Conservation (phyloP, 1,140 invertebrate species). For the Cyclargus thomasi region DNA sequence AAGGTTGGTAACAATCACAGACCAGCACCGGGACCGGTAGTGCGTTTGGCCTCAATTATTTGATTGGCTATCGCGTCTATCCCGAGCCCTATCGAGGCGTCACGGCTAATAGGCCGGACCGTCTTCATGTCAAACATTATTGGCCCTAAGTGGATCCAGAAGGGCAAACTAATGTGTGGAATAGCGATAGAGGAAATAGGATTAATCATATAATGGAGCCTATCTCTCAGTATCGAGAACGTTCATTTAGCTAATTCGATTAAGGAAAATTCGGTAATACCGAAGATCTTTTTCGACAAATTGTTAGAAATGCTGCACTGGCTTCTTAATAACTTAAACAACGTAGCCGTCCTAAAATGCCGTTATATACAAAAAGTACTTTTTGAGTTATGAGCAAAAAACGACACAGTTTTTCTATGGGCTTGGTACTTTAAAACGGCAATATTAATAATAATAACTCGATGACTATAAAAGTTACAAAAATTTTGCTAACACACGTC, state of each 20-base stretch:
- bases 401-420: no score
- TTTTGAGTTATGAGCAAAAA: no score
- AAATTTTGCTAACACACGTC: no score
- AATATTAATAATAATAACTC: no score
- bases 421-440: no score
- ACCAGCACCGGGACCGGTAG: constrained; percentile 21
- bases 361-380: no score
- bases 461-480: no score
- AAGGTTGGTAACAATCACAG: constrained; percentile 9
- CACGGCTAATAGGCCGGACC: constrained; percentile 27
- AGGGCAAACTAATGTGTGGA: constrained; percentile 21
- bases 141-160: constrained; percentile 32
- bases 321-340: no score
- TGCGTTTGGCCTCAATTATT: constrained; percentile 57
- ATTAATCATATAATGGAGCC: constrained; percentile 13
- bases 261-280: constrained; percentile 16
- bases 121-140: constrained; percentile 34
- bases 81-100: constrained; percentile 36
- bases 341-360: no score
- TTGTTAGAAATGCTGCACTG: no score
- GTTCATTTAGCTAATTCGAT: not conserved
- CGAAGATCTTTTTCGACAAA: not conserved
- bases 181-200: constrained; percentile 6
- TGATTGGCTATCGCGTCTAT: constrained; percentile 50
- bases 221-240: not conserved